Conservation (phyloP, 1,140 invertebrate species). For the Himalopsyche phryganea region DNA sequence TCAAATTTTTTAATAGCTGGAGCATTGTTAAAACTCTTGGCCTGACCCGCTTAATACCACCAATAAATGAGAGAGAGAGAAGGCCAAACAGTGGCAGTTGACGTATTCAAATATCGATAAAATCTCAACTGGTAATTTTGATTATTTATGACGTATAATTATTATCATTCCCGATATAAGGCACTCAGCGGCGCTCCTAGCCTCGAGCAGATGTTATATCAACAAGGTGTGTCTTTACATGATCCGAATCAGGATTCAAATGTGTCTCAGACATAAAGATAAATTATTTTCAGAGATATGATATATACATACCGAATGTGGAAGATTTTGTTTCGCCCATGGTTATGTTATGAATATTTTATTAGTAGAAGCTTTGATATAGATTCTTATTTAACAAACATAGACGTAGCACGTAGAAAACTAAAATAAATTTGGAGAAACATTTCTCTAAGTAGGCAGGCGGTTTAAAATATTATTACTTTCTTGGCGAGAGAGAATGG, state of each 20-base stretch:
- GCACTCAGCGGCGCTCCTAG: not conserved
- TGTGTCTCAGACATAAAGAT: slow-evolving; percentile 7
- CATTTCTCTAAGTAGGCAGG: too few relatives aligned
- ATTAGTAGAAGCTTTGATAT: too few relatives aligned
- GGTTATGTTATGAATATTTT: slow-evolving; percentile 16
- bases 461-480: too few relatives aligned
- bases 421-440: too few relatives aligned
- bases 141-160: slow-evolving; percentile 30
- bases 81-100: slow-evolving; percentile 22
- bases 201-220: slow-evolving; percentile 19
- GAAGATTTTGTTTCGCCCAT: not conserved
- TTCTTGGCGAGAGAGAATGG: too few relatives aligned
- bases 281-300: not conserved
- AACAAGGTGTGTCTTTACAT: slow-evolving; percentile 22
- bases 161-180: slow-evolving; percentile 5
- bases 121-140: slow-evolving; percentile 23
- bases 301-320: not conserved
- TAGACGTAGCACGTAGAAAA: too few relatives aligned
- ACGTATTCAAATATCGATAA: slow-evolving; percentile 27
- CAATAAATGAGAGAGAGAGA: too few relatives aligned
- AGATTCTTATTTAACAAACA: not conserved
- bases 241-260: slow-evolving; percentile 14
- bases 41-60: too few relatives aligned
- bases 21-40: too few relatives aligned
- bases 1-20: too few relatives aligned